phyloP scores from a whole-genome alignment of 2,797 vertebrate species.

The Thalassophryne amazonica region DNA sequence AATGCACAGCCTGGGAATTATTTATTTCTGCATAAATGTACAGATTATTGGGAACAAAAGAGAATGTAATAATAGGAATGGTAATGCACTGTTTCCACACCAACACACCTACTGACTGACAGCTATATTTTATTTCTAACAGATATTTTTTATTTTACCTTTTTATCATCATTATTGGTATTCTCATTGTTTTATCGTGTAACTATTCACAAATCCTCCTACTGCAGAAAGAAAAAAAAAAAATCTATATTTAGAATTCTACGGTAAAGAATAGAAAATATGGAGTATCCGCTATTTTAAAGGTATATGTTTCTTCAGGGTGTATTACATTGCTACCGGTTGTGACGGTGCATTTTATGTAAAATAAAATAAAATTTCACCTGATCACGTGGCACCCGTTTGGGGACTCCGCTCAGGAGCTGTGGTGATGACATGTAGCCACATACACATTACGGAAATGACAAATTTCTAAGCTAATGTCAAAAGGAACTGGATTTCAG shows the following conservation, averaged over 20 bases:
- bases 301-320: slow-evolving; percentile 67
- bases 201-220: slow-evolving; percentile 65
- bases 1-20: slow-evolving; percentile 83
- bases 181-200: slow-evolving; percentile 66
- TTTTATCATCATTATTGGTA: slow-evolving; percentile 67
- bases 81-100: slow-evolving; percentile 79
- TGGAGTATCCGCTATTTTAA: slow-evolving; percentile 74
- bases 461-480: slow-evolving; percentile 18
- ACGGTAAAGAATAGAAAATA: slow-evolving; percentile 65
- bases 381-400: slow-evolving; percentile 37
- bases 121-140: slow-evolving; percentile 66
- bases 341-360: slow-evolving; percentile 71
- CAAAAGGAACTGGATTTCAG: slow-evolving; percentile 4
- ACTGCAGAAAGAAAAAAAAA: slow-evolving; percentile 70
- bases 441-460: slow-evolving; percentile 8
- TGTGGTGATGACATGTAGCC: slow-evolving; percentile 7
- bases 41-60: slow-evolving; percentile 73
- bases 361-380: slow-evolving; percentile 42
- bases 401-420: slow-evolving; percentile 22
- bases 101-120: slow-evolving; percentile 79
- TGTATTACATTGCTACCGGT: slow-evolving; percentile 62
- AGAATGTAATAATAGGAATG: slow-evolving; percentile 67
- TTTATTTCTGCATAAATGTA: slow-evolving; percentile 82
- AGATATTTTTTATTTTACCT: slow-evolving; percentile 65
- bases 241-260: slow-evolving; percentile 77